Evolutionary conservation across 2,888 invertebrate species (phyloP).

Genomic region (Ypsolopha scabrella): DNA sequence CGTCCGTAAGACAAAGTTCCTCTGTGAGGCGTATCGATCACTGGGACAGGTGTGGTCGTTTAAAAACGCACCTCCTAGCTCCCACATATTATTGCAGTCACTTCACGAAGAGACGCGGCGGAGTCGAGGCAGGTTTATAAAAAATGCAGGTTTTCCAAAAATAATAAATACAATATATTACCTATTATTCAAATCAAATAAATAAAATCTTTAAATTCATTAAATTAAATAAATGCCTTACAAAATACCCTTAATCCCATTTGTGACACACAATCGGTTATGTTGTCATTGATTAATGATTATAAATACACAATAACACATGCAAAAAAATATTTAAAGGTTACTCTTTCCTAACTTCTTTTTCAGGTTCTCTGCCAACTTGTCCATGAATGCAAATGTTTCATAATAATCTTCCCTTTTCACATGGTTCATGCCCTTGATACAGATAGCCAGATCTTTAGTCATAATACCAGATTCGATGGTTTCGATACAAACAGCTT

Average conservation of each 20-base stretch:
- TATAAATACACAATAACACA: background rate
- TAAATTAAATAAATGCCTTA: constrained; percentile 30
- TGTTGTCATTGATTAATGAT: constrained; percentile 2
- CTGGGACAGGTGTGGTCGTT: too few relatives aligned
- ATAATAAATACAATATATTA: too few relatives aligned
- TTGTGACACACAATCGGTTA: constrained; percentile 14
- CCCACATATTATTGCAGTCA: too few relatives aligned
- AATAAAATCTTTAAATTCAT: background rate
- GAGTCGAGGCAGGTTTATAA: too few relatives aligned
- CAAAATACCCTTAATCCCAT: constrained; percentile 37
- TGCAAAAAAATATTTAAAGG: background rate
- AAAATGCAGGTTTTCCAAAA: too few relatives aligned
- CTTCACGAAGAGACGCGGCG: too few relatives aligned
- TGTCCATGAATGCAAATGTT: constrained; percentile 97
- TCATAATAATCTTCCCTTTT: constrained; percentile 89
- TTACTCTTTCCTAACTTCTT: constrained; percentile 54
- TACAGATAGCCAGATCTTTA: constrained; percentile 98
- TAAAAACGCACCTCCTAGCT: too few relatives aligned
- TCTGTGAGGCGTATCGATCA: too few relatives aligned
- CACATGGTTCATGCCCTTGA: constrained; percentile 90
- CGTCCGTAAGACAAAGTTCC: too few relatives aligned
- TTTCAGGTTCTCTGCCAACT: constrained; percentile 90
- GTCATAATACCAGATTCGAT: constrained; percentile 97
- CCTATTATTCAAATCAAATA: too few relatives aligned
- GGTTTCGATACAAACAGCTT: constrained; percentile 92